Percentiles rank a stretch among this genome's conserved stretches.
These are phyloP conservation scores for Pentalonia nigronervosa DNA, from an alignment of 1,140 invertebrate genomes.

Conservation along the genomic window DNA sequence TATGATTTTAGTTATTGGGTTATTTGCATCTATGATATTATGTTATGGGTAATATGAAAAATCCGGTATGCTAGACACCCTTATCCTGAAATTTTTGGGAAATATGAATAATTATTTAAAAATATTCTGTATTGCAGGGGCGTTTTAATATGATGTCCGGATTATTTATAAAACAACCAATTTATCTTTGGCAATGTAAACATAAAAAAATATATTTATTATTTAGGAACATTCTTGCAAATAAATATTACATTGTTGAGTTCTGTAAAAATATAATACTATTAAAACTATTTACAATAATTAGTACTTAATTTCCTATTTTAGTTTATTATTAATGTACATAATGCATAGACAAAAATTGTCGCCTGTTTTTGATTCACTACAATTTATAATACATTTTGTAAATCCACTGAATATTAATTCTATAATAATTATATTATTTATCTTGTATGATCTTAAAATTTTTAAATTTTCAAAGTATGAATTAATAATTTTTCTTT, in stretches of 20 bases:
- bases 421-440: not conserved
- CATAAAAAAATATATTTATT: too few species aligned
- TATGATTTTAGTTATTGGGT: not conserved
- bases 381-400: not conserved
- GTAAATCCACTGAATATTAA: not conserved
- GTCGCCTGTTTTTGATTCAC: not conserved
- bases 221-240: too few species aligned
- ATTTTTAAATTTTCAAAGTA: too few species aligned
- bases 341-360: not conserved
- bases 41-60: not conserved
- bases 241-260: not conserved
- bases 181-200: too few species aligned
- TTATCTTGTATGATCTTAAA: not conserved
- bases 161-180: not conserved
- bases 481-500: too few species aligned
- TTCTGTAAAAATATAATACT: not conserved
- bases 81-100: not conserved
- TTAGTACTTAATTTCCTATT: not conserved
- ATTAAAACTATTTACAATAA: not conserved
- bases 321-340: not conserved
- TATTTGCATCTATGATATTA: not conserved
- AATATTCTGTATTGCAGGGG: not conserved
- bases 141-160: not conserved
- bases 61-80: not conserved
- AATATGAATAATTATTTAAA: not conserved